Base-by-base conservation (phyloP, 1,140 invertebrate species). In the Stegodyphus mimosarum region DNA sequence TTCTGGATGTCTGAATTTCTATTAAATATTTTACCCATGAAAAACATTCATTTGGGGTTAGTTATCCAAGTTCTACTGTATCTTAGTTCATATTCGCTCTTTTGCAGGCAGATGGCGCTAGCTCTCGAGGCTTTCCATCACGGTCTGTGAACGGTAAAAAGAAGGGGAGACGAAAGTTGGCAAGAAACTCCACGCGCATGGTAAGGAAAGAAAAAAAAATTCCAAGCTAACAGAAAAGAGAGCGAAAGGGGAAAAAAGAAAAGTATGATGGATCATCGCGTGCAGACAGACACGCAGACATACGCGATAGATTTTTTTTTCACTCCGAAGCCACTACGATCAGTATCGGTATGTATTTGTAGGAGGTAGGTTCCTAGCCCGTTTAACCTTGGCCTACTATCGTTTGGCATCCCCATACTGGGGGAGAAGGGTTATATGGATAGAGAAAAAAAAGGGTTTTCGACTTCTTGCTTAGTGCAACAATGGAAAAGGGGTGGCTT, bases 231-330 rank as follows among this genome's bases (percentile, higher is more conserved):
- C 11, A 18, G 17, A 15, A 11, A 11, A 66, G 50, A 11, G 53
- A 63, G 51, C 53, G 53, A 81, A 49, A 83, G 69, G 18, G 48
- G 10, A 13, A 55, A 33, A 53, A 66, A 33, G 33, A 17, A 51
- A 78, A 53, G 51, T 81, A 83, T 83, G 80, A 83, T 83, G 80
- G 80, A 83, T 83, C 80, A 83, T 74, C 71, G 71, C 50, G 48
- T 66, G 71, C 49, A 83, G 80, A 83, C 80, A 66, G 80, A 74
- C 80, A 83, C 51, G 70, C 80, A 83, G 80, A 83, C 80, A 80
- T 18, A 80, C 48, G 71, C 67, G 53, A 71, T 71, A 15, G 53
- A 55, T 71, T 60, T 71, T 55, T 18, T 55, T 13, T 17, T 71
- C 48, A 33, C 9, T 50, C 49, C 13, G 13, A 52, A 13, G 9